Evolutionary conservation across 2,113 vertebrate genomes (phyloP), one percentile per base, ranked within the genome.

Genomic region (Strigops habroptila): DNA sequence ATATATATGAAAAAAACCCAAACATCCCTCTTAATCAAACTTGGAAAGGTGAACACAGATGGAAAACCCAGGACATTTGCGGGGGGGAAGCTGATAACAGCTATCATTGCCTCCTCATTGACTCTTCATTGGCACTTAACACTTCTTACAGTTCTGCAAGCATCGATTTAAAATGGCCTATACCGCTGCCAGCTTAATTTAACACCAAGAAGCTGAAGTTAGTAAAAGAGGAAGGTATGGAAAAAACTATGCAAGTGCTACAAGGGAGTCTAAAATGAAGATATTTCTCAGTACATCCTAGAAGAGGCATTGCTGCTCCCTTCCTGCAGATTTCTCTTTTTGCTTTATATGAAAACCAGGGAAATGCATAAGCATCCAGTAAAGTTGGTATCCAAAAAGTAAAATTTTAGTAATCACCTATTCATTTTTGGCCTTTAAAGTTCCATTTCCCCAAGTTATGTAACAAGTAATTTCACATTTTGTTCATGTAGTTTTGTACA

Each of bases 81-180:
- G 44, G 67, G 59, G 69, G 94, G 94, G 77, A 65, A 96, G 69
- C 86, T 91, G 93, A 93, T 94, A 95, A 97, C 63, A 51, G 68
- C 90, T 97, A 59, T 94, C 91, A 85, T 80, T 82, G 52, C 51
- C 49, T 97, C 87, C 71, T 93, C 92, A 87, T 79, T 96, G 62
- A 87, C 87, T 96, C 70, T 90, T 91, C 88, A 57, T 88, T 93
- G 85, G 59, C 93, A 96, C 67, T 94, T 96, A 87, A 89, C 92
- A 91, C 85, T 81, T 81, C 70, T 78, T 75, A 62, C 70, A 84
- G 82, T 86, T 91, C 90, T 84, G 63, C 71, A 91, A 90, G 59
- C 35, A 88, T 82, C 17, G 24, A 57, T 96, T 95, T 96, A 76
- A 93, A 95, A 86, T 51, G 25, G 14, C 77, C 79, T 91, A 62